These are phyloP conservation scores for Mastigias papua DNA, from an alignment of 30 jellyfish, hydroid and myxozoan genomes.

Conservation along the genomic window DNA sequence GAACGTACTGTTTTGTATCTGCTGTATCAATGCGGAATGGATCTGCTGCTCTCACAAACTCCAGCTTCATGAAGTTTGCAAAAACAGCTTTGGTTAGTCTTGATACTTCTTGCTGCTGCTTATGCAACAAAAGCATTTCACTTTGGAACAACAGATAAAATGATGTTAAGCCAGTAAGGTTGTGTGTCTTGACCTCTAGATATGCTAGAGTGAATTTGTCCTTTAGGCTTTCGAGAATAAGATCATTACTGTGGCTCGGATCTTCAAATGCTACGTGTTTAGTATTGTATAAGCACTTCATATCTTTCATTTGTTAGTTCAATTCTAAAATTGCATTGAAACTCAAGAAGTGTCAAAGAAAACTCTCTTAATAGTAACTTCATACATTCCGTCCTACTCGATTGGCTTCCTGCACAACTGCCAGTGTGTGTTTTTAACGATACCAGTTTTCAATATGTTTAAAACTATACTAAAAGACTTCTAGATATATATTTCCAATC, in stretches of 20 bases:
- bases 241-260: conserved; percentile 59
- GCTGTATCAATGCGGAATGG: background rate
- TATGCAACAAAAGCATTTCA: conserved; percentile 43
- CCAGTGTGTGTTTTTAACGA: no score
- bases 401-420: no score
- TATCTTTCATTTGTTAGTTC: no score
- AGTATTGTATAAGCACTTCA: no score
- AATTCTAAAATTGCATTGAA: no score
- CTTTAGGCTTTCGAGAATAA: conserved; percentile 32
- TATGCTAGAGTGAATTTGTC: conserved; percentile 47
- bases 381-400: no score
- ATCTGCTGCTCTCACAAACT: conserved; percentile 36
- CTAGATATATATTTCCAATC: no score
- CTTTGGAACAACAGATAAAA: conserved; percentile 46
- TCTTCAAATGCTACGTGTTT: conserved; percentile 69
- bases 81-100: conserved; percentile 8
- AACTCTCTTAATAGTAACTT: no score
- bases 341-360: no score
- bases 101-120: conserved; percentile 37
- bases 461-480: no score
- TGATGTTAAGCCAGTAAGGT: conserved; percentile 41
- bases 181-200: conserved; percentile 44
- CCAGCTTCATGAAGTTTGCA: no score
- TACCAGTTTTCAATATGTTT: no score
- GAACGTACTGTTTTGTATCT: background rate